These are phyloP conservation scores for Pycnonotus jocosus DNA, from an alignment of 2,113 vertebrate species.

Conservation along the genomic window DNA sequence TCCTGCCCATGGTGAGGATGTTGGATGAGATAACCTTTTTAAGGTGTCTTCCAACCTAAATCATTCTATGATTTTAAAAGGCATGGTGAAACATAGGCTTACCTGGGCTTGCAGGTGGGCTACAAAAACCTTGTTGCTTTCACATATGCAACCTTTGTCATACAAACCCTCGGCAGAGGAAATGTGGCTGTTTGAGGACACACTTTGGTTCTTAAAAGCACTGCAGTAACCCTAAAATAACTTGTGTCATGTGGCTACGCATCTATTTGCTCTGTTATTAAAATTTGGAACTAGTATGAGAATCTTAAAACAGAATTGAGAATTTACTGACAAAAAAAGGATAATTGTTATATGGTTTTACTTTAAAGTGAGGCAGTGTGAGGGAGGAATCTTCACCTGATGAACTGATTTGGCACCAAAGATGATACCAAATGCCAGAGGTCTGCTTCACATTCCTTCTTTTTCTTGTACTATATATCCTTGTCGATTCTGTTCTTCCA, in stretches of 20 bases:
- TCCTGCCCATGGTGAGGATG: rapidly evolving
- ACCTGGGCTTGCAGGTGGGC: not conserved
- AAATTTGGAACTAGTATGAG: not conserved
- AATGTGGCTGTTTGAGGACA: not conserved
- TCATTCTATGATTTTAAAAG: not conserved
- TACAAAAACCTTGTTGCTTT: not conserved
- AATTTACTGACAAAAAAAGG: not conserved
- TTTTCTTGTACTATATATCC: not conserved
- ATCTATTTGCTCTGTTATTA: not conserved
- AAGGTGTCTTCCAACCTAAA: not conserved
- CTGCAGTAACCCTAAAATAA: not conserved
- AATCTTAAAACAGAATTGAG: not conserved
- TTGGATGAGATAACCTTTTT: not conserved
- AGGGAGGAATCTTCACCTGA: not conserved
- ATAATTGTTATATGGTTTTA: not conserved
- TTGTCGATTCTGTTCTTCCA: not conserved
- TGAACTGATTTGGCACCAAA: not conserved
- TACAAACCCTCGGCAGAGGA: not conserved
- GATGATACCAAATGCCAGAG: not conserved
- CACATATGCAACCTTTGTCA: not conserved
- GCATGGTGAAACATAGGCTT: not conserved
- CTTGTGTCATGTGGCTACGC: not conserved
- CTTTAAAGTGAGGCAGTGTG: not conserved
- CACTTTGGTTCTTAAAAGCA: not conserved
- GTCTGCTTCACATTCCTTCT: not conserved